Evolutionary conservation across 1,140 invertebrate genomes (phyloP), one percentile per base, ranked within the genome.

Genomic region (Ruditapes philippinarum): DNA sequence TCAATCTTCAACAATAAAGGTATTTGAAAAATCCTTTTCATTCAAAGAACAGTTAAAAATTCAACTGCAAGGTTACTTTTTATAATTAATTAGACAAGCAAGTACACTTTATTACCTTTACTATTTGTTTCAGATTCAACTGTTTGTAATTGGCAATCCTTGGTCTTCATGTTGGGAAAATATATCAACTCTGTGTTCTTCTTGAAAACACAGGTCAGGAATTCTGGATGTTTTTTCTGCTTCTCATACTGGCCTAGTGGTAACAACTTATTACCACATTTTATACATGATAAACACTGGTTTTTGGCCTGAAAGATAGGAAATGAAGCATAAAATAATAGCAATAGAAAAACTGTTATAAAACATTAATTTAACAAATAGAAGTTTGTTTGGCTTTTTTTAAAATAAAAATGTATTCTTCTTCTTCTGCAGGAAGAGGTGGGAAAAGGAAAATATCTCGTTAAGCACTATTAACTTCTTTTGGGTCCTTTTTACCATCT

Each of bases 151-250:
- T 5, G 9, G n/a, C 11, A 7, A 17, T 42, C 57, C 4, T 73
- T 68, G 1, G 25, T 22, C 40, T 74, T 84, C 0, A 36, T 12
- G 11, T n/a, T 33, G 17, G 36, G n/a, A 28, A 84, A 84, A 25
- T 70, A 51, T n/a, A 84, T n/a, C 2, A 84, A 31, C 31, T 84
- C 65, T 51, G 42, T 49, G 45, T 74, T 84, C 65, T 84, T 84
- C 62, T 84, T 84, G 28, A 73, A 73, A 5, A 84, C 28, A 22
- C 31, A 40, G 1, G 28, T 28, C 9, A 73, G 40, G 17, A 84
- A 84, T 36, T 51, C 40, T 33, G 82, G 82, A n/a, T 70, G 60
- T 42, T 42, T 65, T 40, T 73, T 84, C 14, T 49, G 40, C 74
- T 36, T 84, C 45, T 84, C 65, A 57, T 74, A 54, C 5, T 74